Base-by-base conservation (phyloP, 1,140 invertebrate genomes). In the Drosophila pseudoobscura region DNA sequence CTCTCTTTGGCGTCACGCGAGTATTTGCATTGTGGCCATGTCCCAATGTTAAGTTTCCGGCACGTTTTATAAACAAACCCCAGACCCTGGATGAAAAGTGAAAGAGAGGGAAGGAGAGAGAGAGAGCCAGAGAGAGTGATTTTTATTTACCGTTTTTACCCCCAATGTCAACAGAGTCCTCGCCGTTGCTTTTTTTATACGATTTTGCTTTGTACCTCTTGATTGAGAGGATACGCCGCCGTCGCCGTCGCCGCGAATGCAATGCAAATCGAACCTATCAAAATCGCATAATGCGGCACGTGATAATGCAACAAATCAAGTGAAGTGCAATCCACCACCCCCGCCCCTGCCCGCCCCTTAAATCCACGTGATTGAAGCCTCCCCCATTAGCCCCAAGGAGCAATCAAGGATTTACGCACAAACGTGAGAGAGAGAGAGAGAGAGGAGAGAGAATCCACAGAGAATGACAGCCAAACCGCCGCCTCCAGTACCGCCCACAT, bases 1-100 rank as follows among this genome's bases (percentile, higher is more conserved):
- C 20, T 56, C 45, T 73, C 22, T 35, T 54, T 56, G 64, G 59
- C 75, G 35, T 77, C 61, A 68, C 61, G 60, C 49, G 29, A 45
- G 57, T 88, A 69, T 69, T 78, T 75, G 70, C 47, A 39, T 51
- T 88, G 82, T 65, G 83, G 78, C 57, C 70, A 65, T 39, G 51
- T 50, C 56, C 46, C 55, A 62, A 69, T 76, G 78, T 83, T 89
- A 74, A 88, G 64, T 77, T 89, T 88, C 79, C 84, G 83, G 82
- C 78, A 82, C 75, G 84, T 79, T 79, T 87, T 89, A 88, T 88
- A 88, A 88, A 88, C 83, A 88, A 88, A 88, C 83, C 75, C 51
- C 78, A 77, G 72, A 69, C 59, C 55, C 68, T 41, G 54, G 31
- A 35, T 15, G 22, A 50, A 1, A 3, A 11, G 49, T 39, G n/a